phyloP scores from a whole-genome alignment of 2,113 vertebrate genomes.

The Mesitornis unicolor region DNA sequence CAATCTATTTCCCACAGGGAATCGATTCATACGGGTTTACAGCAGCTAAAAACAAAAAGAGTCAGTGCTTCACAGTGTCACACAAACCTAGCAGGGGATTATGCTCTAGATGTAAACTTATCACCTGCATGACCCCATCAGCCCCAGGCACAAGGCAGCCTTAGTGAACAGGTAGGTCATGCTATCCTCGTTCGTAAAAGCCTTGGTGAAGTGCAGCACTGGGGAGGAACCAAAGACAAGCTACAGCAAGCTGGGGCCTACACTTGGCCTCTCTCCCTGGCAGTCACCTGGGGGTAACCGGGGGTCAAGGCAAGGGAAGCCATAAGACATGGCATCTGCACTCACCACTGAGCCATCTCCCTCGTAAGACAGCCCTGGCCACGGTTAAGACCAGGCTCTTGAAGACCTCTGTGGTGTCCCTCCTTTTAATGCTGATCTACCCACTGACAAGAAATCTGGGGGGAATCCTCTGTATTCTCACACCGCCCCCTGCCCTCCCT shows the following conservation, averaged over 20 bases:
- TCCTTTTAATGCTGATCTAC: neutral
- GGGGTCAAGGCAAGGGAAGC: neutral
- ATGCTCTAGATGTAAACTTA: neutral
- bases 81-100: neutral
- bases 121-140: neutral
- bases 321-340: neutral
- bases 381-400: rapidly evolving
- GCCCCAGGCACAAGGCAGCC: neutral
- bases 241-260: neutral
- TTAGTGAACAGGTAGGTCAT: neutral
- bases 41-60: neutral
- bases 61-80: neutral
- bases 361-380: neutral
- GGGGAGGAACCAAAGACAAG: neutral
- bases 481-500: neutral
- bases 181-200: rapidly evolving
- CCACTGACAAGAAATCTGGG: neutral
- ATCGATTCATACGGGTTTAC: rapidly evolving
- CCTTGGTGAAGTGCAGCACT: neutral
- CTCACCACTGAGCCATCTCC: neutral
- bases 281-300: neutral
- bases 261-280: neutral
- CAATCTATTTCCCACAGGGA: neutral
- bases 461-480: neutral
- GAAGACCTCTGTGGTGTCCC: neutral